Evolutionary conservation across 2,797 vertebrate genomes (phyloP).

Genomic region (Euthynnus affinis): DNA sequence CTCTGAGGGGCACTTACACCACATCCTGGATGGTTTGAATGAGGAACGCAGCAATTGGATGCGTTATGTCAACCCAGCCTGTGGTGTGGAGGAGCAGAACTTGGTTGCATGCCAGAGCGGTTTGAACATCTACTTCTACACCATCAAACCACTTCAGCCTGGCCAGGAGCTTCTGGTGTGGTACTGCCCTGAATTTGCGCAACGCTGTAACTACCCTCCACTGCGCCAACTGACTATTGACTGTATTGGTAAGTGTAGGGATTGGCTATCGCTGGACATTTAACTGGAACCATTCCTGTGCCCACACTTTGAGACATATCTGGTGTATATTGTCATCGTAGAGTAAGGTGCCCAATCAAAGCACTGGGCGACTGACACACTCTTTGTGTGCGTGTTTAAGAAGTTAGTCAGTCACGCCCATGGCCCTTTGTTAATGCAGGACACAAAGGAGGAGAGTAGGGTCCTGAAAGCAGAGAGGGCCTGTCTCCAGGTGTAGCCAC

Average conservation of each 20-base stretch:
- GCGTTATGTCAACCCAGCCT: slow-evolving; percentile 94
- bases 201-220: slow-evolving; percentile 92
- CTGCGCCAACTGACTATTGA: slow-evolving; percentile 88
- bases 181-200: slow-evolving; percentile 93
- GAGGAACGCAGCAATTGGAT: slow-evolving; percentile 97
- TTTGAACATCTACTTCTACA: slow-evolving; percentile 95
- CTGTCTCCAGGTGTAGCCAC: slow-evolving; percentile 69
- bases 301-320: slow-evolving; percentile 49
- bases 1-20: slow-evolving; percentile 89
- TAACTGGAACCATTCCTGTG: slow-evolving; percentile 33
- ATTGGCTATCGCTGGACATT: background rate
- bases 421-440: slow-evolving; percentile 62
- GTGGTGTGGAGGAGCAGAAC: slow-evolving; percentile 90
- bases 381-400: slow-evolving; percentile 79
- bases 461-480: slow-evolving; percentile 75
- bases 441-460: slow-evolving; percentile 69
- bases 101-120: slow-evolving; percentile 94
- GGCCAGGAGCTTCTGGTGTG: slow-evolving; percentile 96
- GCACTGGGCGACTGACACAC: slow-evolving; percentile 53
- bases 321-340: slow-evolving; percentile 42
- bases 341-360: slow-evolving; percentile 59
- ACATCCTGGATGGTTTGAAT: slow-evolving; percentile 94
- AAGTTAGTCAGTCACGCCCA: slow-evolving; percentile 76
- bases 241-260: slow-evolving; percentile 86
- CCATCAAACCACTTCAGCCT: slow-evolving; percentile 90